Evolutionary conservation across 1,140 invertebrate genomes (phyloP), one percentile per base, ranked within the genome.

Genomic region (Tribolium madens): DNA sequence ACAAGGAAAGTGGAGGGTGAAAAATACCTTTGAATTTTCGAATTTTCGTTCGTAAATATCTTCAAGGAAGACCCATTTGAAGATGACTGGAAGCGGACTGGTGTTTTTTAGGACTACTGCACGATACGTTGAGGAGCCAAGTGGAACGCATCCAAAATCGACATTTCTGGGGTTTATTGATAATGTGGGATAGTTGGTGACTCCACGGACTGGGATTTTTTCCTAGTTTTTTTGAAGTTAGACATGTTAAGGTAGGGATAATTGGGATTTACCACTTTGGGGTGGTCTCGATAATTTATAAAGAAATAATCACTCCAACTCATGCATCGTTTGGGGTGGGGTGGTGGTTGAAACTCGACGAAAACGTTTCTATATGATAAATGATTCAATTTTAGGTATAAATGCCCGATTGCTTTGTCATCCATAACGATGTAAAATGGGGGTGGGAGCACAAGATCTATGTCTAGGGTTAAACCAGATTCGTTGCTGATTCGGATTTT

Each of bases 121-220:
- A 78, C 82, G 60, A n/a, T 85, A 81, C 0, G 60, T 76, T 4
- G 80, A 83, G 10, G 79, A 84, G 10, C 84, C 85, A 21, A 84
- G 71, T 14, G 83, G 79, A 9, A 86, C 79, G 48, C 85, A 86
- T 21, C 83, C 80, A 60, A 89, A 86, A 48, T 85, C 76, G 0
- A 88, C 72, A 18, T 83, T 42, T 18, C 80, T 76, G 3, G 85
- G 83, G 12, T 79, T 68, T 2, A 87, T 72, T 0, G 75, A 75
- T 4, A 89, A 17, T 68, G 86, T 86, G 2, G 89, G 88, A 80
- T 85, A 89, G 81, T 87, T 87, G 0, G 88, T 80, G 69, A 85
- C 83, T 1, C 86, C 88, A 50, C 53, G 83, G 26, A 89, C 85
- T 21, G 75, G 71, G 42, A 89, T 84, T 64, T 81, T 83, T 75